Evolutionary conservation across 64 coral and sea anemone genomes (phyloP).

Genomic region (Astreopora myriophthalma): DNA sequence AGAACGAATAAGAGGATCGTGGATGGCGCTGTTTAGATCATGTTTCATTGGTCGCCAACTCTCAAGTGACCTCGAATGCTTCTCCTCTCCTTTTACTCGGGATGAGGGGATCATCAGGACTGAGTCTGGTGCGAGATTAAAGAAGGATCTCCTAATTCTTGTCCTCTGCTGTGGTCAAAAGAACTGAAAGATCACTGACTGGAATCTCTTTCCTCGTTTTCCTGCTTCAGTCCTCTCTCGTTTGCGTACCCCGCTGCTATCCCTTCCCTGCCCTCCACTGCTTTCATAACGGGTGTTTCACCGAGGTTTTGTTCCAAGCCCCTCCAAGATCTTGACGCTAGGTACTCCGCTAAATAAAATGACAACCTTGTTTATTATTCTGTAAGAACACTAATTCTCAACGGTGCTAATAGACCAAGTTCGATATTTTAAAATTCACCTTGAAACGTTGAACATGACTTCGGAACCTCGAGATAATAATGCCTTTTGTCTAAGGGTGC

Average conservation of each 20-base stretch:
- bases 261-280: slow-evolving; percentile 74
- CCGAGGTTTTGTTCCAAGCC: slow-evolving; percentile 81
- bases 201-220: not conserved
- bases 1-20: too few relatives aligned
- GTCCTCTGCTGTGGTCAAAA: not conserved
- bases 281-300: slow-evolving; percentile 62
- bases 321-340: slow-evolving; percentile 81
- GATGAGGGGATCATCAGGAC: not conserved
- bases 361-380: not conserved
- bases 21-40: too few relatives aligned
- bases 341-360: slow-evolving; percentile 70
- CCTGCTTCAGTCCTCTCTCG: slow-evolving; percentile 24
- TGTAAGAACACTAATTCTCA: not conserved
- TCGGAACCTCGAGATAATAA: too few relatives aligned
- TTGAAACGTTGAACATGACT: too few relatives aligned
- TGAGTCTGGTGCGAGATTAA: too few relatives aligned
- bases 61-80: too few relatives aligned
- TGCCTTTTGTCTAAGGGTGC: too few relatives aligned
- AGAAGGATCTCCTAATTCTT: too few relatives aligned
- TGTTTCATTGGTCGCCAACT: too few relatives aligned
- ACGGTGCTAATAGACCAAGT: not conserved
- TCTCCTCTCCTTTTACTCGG: not conserved
- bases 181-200: not conserved
- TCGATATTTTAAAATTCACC: too few relatives aligned
- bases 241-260: slow-evolving; percentile 83